Evolutionary conservation across 1,140 invertebrate species (phyloP), one percentile per base, ranked within the genome.

Genomic region (Brachionus asplanchnoidis): DNA sequence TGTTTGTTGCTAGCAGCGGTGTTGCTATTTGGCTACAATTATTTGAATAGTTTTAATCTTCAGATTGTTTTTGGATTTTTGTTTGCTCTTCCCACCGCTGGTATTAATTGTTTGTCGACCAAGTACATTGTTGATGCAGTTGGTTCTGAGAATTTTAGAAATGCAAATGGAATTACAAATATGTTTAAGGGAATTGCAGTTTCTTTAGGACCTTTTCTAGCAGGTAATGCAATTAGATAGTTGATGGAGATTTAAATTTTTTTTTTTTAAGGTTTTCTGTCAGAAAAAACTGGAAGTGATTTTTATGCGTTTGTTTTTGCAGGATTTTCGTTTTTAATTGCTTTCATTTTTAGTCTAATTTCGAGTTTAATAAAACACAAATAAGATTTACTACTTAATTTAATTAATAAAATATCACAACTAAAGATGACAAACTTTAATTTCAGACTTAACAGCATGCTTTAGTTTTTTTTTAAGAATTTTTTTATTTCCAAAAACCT

Each of bases 261-360:
- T n/a, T 0, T 73, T 32, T 73, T 7, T 20, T 17, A 28, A 73
- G 70, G 70, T 11, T 32, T 73, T 8, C 20, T 73, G 20, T 73
- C 23, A 8, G 70, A 73, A 20, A n/a, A 32, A 8, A 42, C 36
- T 11, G 70, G 23, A 6, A 42, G 14, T 17, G 28, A 40, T 40
- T 46, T 73, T 46, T 73, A 73, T 46, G 70, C 70, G 26, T 73
- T 73, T 46, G 36, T 73, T 40, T 73, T 73, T 73, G 70, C 70
- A 8, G 70, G 70, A 40, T 40, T 46, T 17, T 42, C 70, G 23
- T 73, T 73, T 46, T 73, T 73, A 8, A 40, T 73, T 9, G 70
- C 70, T 73, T 8, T 73, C 14, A 32, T 73, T 20, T 46, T 73
- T 73, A 73, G 70, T 32, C 9, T 73, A 23, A 17, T 73, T 17